phyloP scores from a whole-genome alignment of 1,140 invertebrate species.

The Contarinia nasturtii region DNA sequence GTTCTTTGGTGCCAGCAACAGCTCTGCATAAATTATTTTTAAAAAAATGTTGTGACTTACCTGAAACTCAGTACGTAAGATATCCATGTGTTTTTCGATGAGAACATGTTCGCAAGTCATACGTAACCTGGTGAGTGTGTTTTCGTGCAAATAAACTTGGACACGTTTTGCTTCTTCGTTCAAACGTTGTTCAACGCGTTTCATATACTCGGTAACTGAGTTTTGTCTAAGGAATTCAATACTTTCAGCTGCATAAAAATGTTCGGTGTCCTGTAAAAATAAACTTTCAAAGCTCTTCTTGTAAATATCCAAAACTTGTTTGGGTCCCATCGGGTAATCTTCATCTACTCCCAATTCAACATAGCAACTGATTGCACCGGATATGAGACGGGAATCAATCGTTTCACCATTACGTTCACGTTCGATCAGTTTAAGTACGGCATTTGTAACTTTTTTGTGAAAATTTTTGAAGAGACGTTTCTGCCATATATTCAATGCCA shows the following conservation, averaged over 20 bases:
- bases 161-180: conserved; percentile 84
- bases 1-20: neutral
- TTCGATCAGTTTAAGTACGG: conserved; percentile 91
- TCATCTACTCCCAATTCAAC: conserved; percentile 79
- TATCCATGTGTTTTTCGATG: conserved; percentile 91
- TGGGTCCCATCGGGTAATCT: conserved; percentile 64
- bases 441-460: conserved; percentile 90
- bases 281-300: conserved; percentile 89
- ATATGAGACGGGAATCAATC: conserved; percentile 89
- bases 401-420: conserved; percentile 89
- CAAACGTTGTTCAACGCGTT: conserved; percentile 80
- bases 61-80: conserved; percentile 89
- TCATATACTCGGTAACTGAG: conserved; percentile 97
- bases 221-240: conserved; percentile 87
- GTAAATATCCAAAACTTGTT: conserved; percentile 77
- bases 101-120: conserved; percentile 91
- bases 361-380: conserved; percentile 70
- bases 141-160: conserved; percentile 86
- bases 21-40: conserved; percentile 28
- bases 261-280: conserved; percentile 89
- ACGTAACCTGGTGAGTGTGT: conserved; percentile 63
- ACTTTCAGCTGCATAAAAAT: conserved; percentile 88
- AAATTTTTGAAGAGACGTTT: conserved; percentile 85
- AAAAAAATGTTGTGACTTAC: conserved; percentile 28
- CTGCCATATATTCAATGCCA: conserved; percentile 94